These are phyloP conservation scores for Cyclophora albipunctata DNA, from an alignment of 2,888 invertebrate species.

Conservation along the genomic window DNA sequence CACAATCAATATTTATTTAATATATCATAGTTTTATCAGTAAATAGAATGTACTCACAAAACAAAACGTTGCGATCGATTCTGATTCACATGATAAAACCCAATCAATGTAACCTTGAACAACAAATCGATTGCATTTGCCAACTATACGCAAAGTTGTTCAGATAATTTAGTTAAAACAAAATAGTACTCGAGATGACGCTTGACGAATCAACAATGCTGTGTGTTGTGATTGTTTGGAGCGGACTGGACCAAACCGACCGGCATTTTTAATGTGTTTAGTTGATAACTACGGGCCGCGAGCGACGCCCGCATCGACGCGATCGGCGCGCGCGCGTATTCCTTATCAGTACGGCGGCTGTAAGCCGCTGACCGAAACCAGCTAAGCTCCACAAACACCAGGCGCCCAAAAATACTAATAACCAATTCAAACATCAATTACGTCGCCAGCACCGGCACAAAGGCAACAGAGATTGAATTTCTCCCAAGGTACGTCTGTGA, in stretches of 20 bases:
- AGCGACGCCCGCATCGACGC: slow-evolving; percentile 51
- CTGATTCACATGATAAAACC: no score
- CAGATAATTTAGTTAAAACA: slow-evolving; percentile 17
- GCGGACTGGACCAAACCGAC: slow-evolving; percentile 29
- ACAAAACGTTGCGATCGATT: no score
- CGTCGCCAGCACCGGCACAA: slow-evolving; percentile 28
- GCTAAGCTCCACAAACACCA: not conserved
- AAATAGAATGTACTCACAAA: no score
- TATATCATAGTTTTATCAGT: no score
- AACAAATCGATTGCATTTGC: slow-evolving; percentile 18
- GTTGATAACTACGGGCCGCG: slow-evolving; percentile 62
- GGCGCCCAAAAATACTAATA: not conserved
- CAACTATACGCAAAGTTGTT: slow-evolving; percentile 5
- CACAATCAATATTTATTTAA: no score
- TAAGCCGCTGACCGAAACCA: not conserved
- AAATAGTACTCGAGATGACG: slow-evolving; percentile 14
- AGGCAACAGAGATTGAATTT: slow-evolving; percentile 35
- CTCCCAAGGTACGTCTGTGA: slow-evolving; percentile 52
- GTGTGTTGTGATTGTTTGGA: slow-evolving; percentile 17
- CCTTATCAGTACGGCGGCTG: slow-evolving; percentile 22
- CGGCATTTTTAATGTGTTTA: slow-evolving; percentile 62
- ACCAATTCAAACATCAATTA: not conserved
- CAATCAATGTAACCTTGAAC: not conserved
- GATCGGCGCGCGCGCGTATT: slow-evolving; percentile 25
- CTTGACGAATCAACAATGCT: slow-evolving; percentile 40